Conservation (phyloP, 2,888 invertebrate genomes). For the Ellobium chinense region DNA sequence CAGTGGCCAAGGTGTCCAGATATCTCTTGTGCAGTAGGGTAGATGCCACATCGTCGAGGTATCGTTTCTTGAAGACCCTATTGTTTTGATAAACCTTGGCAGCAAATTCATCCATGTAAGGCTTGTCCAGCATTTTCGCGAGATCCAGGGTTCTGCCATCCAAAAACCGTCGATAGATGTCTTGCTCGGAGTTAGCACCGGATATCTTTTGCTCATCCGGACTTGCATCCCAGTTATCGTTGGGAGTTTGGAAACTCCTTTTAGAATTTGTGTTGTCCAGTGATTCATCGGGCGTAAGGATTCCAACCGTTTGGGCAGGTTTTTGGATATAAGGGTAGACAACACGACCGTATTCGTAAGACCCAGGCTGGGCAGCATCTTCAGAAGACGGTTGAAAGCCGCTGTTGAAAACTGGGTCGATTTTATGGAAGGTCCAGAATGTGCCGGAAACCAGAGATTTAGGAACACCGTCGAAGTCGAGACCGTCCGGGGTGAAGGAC, state of each 20-base stretch:
- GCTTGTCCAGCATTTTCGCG: neutral
- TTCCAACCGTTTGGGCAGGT: too few relatives aligned
- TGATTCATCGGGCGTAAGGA: neutral
- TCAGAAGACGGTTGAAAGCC: neutral
- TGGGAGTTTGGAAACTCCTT: too few relatives aligned
- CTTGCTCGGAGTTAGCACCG: too few relatives aligned
- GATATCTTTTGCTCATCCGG: neutral
- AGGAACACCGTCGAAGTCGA: neutral
- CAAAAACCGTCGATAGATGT: neutral
- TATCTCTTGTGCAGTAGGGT: constrained; percentile 4
- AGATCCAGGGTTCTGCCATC: neutral
- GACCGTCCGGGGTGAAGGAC: neutral
- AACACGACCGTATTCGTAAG: neutral
- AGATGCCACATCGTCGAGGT: neutral
- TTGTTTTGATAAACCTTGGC: neutral
- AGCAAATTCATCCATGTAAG: constrained; percentile 6
- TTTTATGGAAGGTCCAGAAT: neutral
- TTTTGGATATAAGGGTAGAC: neutral
- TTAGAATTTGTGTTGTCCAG: neutral
- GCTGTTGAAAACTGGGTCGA: neutral
- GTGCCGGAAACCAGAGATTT: neutral
- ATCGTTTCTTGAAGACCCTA: neutral
- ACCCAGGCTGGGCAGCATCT: neutral
- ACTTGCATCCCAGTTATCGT: neutral
- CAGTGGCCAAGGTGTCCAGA: neutral